phyloP scores from a whole-genome alignment of 2,797 vertebrate species.

The Pyrocephalus nanus region DNA sequence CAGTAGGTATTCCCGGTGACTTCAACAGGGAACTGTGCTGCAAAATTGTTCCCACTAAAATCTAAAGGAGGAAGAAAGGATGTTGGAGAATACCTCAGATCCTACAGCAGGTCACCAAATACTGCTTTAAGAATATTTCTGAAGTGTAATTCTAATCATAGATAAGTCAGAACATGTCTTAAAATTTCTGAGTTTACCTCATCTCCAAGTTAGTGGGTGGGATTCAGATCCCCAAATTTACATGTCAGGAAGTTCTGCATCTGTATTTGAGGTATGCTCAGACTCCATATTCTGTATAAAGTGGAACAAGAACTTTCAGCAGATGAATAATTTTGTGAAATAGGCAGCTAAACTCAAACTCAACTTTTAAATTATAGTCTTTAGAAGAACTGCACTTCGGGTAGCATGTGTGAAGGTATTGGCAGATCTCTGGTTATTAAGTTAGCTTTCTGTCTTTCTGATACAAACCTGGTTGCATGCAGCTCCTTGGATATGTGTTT shows the following conservation, averaged over 20 bases:
- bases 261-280: neutral
- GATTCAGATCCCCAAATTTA: neutral
- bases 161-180: neutral
- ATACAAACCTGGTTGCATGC: neutral
- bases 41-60: neutral
- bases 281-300: neutral
- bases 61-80: neutral
- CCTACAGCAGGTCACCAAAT: neutral
- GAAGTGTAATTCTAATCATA: neutral
- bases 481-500: neutral
- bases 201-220: neutral
- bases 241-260: neutral
- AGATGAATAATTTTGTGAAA: neutral
- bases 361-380: neutral
- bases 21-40: neutral
- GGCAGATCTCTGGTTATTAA: neutral
- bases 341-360: neutral
- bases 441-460: neutral
- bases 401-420: neutral
- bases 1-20: neutral
- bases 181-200: neutral
- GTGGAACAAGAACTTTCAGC: neutral
- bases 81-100: neutral
- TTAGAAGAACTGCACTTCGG: neutral
- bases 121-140: neutral